phyloP scores from a whole-genome alignment of 2,888 invertebrate genomes.

The Stegophylla sp. region DNA sequence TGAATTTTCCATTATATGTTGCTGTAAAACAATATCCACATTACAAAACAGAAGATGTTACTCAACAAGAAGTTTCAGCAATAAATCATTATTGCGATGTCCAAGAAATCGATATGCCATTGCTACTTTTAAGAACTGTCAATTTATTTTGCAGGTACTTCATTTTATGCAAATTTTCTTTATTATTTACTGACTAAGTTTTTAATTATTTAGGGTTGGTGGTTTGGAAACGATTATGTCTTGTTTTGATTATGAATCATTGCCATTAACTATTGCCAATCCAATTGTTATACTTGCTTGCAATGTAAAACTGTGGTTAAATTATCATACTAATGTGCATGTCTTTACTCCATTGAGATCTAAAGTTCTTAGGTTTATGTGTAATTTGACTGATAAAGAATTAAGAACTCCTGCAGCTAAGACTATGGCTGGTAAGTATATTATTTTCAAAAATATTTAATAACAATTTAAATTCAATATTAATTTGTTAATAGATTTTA shows the following conservation, averaged over 20 bases:
- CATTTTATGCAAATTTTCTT: neutral
- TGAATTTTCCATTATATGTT: slow-evolving; percentile 87
- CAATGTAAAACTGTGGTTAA: slow-evolving; percentile 91
- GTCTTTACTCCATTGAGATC: slow-evolving; percentile 86
- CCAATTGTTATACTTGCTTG: slow-evolving; percentile 90
- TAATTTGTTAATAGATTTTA: slow-evolving; percentile 72
- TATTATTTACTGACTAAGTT: neutral
- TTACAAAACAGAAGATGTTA: slow-evolving; percentile 80
- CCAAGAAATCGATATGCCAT: slow-evolving; percentile 91
- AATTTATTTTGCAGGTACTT: slow-evolving; percentile 82
- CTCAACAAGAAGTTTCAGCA: slow-evolving; percentile 82
- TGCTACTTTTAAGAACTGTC: slow-evolving; percentile 89
- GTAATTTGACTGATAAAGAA: slow-evolving; percentile 89
- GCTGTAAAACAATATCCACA: slow-evolving; percentile 68
- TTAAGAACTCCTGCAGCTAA: slow-evolving; percentile 85
- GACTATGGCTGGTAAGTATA: slow-evolving; percentile 81
- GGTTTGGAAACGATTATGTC: slow-evolving; percentile 86
- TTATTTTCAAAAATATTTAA: neutral
- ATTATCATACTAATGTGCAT: slow-evolving; percentile 87
- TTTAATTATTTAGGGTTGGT: slow-evolving; percentile 79
- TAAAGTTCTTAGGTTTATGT: slow-evolving; percentile 90
- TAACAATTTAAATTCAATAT: neutral
- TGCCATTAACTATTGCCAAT: slow-evolving; percentile 89
- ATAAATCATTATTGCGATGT: slow-evolving; percentile 86
- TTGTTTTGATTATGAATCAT: slow-evolving; percentile 79